These are phyloP conservation scores for Sparus aurata DNA, from an alignment of 2,797 vertebrate species.

Conservation along the genomic window DNA sequence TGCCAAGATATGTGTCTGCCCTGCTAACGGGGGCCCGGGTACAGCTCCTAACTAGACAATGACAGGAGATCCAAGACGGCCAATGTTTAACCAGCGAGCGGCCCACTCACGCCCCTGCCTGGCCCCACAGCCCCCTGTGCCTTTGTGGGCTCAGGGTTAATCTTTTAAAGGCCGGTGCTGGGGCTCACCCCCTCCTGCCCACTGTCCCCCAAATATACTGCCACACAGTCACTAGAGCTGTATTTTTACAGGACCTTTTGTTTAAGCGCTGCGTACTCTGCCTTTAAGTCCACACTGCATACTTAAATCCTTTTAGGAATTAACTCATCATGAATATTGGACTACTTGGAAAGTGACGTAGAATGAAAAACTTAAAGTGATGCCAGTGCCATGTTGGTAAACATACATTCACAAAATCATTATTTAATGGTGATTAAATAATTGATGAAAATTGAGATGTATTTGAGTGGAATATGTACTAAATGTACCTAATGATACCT, in stretches of 20 bases:
- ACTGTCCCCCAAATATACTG: slow-evolving; percentile 80
- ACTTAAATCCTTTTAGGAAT: slow-evolving; percentile 58
- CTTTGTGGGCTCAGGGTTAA: slow-evolving; percentile 82
- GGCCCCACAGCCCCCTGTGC: slow-evolving; percentile 66
- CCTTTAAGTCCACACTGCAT: slow-evolving; percentile 57
- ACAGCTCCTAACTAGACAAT: slow-evolving; percentile 83
- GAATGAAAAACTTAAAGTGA: slow-evolving; percentile 28
- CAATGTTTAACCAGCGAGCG: slow-evolving; percentile 83
- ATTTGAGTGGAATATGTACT: neutral
- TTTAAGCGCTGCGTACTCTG: slow-evolving; percentile 53
- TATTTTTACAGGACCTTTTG: slow-evolving; percentile 79
- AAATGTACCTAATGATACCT: neutral
- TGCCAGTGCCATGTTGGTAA: slow-evolving; percentile 18
- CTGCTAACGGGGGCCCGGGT: slow-evolving; percentile 70
- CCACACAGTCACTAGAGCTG: slow-evolving; percentile 79
- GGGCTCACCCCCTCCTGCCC: slow-evolving; percentile 66
- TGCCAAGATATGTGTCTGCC: slow-evolving; percentile 79
- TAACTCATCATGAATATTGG: slow-evolving; percentile 62
- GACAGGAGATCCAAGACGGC: slow-evolving; percentile 64
- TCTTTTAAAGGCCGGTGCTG: slow-evolving; percentile 77
- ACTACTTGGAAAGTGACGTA: slow-evolving; percentile 46
- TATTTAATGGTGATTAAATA: slow-evolving; percentile 12
- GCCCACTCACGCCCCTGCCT: slow-evolving; percentile 75
- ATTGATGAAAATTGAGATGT: slow-evolving; percentile 18
- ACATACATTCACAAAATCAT: slow-evolving; percentile 37